Conservation (phyloP, 2,797 vertebrate genomes). For the Naso thynnoides region DNA sequence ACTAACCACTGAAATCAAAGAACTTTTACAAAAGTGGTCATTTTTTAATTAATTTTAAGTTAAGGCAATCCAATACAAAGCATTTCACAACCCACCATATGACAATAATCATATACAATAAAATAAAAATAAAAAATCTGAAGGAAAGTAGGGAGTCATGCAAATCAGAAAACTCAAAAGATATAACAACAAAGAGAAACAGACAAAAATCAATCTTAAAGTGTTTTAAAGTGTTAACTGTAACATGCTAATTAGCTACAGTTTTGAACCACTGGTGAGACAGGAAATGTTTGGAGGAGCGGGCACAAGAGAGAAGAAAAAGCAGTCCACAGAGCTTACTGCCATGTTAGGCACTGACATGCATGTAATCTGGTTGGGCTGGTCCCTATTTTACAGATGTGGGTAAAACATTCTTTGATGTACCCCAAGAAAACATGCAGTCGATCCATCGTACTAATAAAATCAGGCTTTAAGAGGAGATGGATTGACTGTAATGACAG, state of each 20-base stretch:
- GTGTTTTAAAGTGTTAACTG: slow-evolving; percentile 67
- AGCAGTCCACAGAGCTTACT: slow-evolving; percentile 72
- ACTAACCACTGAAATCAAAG: slow-evolving; percentile 32
- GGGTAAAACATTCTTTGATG: slow-evolving; percentile 40
- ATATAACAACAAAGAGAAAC: slow-evolving; percentile 66
- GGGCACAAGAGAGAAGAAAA: slow-evolving; percentile 78
- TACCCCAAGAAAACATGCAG: slow-evolving; percentile 65
- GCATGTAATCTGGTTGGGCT: slow-evolving; percentile 71
- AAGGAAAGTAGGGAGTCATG: slow-evolving; percentile 80
- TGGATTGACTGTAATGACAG: slow-evolving; percentile 29
- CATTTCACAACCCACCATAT: slow-evolving; percentile 88
- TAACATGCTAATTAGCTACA: slow-evolving; percentile 82
- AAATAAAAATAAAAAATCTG: slow-evolving; percentile 70
- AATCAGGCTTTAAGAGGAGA: slow-evolving; percentile 28
- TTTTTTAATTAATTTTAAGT: slow-evolving; percentile 86
- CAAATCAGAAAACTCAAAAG: slow-evolving; percentile 73
- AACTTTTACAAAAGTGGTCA: slow-evolving; percentile 82
- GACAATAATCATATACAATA: slow-evolving; percentile 87
- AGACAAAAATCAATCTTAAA: slow-evolving; percentile 38
- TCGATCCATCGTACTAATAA: slow-evolving; percentile 47
- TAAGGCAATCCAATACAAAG: slow-evolving; percentile 92
- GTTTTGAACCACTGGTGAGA: slow-evolving; percentile 63
- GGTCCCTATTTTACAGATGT: slow-evolving; percentile 67
- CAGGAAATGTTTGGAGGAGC: slow-evolving; percentile 63
- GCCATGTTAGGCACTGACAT: slow-evolving; percentile 78